Percentiles rank a stretch among this genome's conserved stretches.
Evolutionary conservation across 2,797 vertebrate species (phyloP).

Genomic region (Melanitta fusca): DNA sequence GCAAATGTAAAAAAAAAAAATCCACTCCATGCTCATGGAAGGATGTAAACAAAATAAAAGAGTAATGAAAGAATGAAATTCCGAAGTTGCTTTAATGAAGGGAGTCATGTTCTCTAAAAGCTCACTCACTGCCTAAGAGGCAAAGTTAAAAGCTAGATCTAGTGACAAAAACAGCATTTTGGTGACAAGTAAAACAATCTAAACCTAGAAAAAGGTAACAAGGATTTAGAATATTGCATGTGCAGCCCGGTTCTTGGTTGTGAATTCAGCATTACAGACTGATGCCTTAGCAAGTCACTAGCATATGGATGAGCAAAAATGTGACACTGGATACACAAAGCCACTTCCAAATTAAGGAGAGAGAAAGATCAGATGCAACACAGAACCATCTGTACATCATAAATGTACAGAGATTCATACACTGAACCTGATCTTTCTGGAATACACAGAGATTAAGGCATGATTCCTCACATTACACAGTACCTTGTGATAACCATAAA

Average conservation of each 20-base stretch:
- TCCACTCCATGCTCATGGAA: background rate
- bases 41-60: background rate
- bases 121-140: background rate
- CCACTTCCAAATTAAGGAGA: background rate
- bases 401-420: rapidly evolving
- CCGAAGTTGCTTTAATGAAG: background rate
- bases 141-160: background rate
- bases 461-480: rapidly evolving
- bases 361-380: background rate
- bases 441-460: background rate
- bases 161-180: background rate
- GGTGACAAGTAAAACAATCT: background rate
- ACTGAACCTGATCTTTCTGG: background rate
- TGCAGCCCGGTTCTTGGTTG: background rate
- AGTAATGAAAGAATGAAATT: background rate
- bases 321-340: background rate
- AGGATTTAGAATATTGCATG: background rate
- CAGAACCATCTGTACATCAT: background rate
- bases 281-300: background rate
- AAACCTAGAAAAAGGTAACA: background rate
- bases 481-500: background rate
- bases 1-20: background rate
- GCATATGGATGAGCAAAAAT: background rate
- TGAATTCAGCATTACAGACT: background rate
- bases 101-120: background rate